Percentiles rank a stretch among this genome's conserved stretches.
Conservation (phyloP, 1,140 invertebrate species). For the Camponotus pennsylvanicus region DNA sequence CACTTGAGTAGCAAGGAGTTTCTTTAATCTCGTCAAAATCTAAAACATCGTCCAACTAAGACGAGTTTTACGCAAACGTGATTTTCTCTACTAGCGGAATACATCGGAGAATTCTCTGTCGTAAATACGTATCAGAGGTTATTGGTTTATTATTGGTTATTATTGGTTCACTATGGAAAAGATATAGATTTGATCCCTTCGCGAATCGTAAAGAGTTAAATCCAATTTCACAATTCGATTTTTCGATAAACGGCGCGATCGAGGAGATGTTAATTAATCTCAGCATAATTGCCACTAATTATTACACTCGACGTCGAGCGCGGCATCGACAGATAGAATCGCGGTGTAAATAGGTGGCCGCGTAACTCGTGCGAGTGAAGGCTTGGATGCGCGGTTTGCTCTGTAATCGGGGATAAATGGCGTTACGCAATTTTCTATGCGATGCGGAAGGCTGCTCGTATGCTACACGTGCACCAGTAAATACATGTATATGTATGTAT, state of each 20-base stretch:
- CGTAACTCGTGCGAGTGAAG: slow-evolving; percentile 59
- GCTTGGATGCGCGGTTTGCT: slow-evolving; percentile 62
- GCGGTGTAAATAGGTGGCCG: slow-evolving; percentile 8
- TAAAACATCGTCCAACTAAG: neutral
- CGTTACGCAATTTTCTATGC: slow-evolving; percentile 66
- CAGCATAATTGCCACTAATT: slow-evolving; percentile 66
- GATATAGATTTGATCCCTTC: neutral
- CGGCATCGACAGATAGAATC: slow-evolving; percentile 2
- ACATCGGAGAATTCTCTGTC: neutral
- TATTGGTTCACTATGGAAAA: neutral
- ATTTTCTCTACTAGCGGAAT: neutral
- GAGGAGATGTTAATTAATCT: slow-evolving; percentile 60
- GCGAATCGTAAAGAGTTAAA: neutral
- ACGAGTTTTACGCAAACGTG: neutral
- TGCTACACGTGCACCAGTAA: neutral
- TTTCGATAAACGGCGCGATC: neutral
- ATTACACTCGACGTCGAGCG: neutral
- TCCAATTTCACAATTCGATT: slow-evolving; percentile 61
- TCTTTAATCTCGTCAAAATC: slow-evolving; percentile 7
- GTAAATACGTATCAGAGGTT: neutral
- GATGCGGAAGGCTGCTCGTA: slow-evolving; percentile 70
- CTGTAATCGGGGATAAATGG: slow-evolving; percentile 74
- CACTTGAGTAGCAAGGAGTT: neutral
- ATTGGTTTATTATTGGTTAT: no score
- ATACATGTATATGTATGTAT: neutral